These are phyloP conservation scores for Crypturellus undulatus DNA, from an alignment of 2,113 vertebrate genomes.

Conservation along the genomic window DNA sequence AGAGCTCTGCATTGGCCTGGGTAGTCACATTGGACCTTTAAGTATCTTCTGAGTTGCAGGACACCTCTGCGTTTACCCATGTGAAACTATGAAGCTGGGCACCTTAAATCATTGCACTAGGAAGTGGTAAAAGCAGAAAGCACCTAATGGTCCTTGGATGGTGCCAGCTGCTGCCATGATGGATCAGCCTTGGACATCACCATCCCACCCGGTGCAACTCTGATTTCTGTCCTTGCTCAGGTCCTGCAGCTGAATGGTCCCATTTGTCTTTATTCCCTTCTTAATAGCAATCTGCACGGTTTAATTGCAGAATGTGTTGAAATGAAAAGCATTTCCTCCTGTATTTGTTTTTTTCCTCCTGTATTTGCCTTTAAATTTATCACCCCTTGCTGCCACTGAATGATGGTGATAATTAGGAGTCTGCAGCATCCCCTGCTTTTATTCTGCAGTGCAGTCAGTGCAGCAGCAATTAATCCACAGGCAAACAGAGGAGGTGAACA, in stretches of 20 bases:
- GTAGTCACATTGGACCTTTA: background rate
- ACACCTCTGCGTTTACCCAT: background rate
- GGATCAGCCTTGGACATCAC: background rate
- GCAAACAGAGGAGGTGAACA: conserved; percentile 15
- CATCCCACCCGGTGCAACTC: background rate
- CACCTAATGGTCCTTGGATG: background rate
- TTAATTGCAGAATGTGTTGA: background rate
- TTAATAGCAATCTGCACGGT: background rate
- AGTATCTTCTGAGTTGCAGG: background rate
- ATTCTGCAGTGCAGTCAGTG: background rate
- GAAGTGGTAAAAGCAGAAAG: background rate
- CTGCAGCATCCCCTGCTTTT: conserved; percentile 12
- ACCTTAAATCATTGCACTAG: background rate
- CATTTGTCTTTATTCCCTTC: background rate
- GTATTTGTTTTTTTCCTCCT: conserved; percentile 8
- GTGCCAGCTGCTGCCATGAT: background rate
- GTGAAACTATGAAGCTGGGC: background rate
- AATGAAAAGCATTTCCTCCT: background rate
- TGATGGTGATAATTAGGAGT: conserved; percentile 5
- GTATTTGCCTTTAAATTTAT: conserved; percentile 42
- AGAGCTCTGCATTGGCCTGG: background rate
- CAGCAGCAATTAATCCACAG: conserved; percentile 33
- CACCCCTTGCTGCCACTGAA: background rate
- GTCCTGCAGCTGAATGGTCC: background rate
- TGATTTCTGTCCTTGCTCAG: background rate